These are phyloP conservation scores for Hypsibius dujardini DNA, from an alignment of 1,140 invertebrate species.

Conservation along the genomic window DNA sequence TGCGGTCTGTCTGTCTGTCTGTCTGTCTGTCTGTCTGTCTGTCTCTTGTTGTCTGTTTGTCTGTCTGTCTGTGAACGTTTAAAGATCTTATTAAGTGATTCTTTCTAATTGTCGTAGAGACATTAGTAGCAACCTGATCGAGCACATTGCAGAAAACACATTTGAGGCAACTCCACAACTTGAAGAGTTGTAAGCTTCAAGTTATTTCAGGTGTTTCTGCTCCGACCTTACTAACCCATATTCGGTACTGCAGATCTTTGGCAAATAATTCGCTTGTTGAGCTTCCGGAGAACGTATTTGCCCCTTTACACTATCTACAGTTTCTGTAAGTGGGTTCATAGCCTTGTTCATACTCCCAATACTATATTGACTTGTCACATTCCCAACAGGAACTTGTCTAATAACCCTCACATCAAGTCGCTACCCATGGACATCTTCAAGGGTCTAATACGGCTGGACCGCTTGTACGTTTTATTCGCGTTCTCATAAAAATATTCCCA, in stretches of 20 bases:
- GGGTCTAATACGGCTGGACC: constrained; percentile 3
- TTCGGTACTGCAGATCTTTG: neutral
- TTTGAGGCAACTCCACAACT: neutral
- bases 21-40: neutral
- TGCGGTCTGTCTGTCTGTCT: neutral
- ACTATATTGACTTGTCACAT: neutral
- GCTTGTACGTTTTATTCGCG: neutral
- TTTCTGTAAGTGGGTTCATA: constrained; percentile 13
- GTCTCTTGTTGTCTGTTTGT: neutral
- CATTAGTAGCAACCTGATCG: constrained; percentile 6
- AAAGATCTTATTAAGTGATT: too few species aligned
- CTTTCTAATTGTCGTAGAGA: neutral
- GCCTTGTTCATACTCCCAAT: neutral
- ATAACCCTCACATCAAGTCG: neutral
- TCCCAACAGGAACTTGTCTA: neutral
- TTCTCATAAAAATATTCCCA: too few species aligned
- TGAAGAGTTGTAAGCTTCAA: constrained; percentile 14
- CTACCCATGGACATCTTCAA: constrained; percentile 14
- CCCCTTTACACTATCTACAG: constrained; percentile 9
- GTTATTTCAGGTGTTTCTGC: neutral
- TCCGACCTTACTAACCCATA: neutral
- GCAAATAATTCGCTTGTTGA: neutral
- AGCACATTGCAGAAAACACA: neutral
- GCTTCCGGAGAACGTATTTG: neutral
- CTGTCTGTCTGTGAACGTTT: too few species aligned